Conservation (phyloP, 53 echinoderm and acorn worm species). For the Glandiceps talaboti region DNA sequence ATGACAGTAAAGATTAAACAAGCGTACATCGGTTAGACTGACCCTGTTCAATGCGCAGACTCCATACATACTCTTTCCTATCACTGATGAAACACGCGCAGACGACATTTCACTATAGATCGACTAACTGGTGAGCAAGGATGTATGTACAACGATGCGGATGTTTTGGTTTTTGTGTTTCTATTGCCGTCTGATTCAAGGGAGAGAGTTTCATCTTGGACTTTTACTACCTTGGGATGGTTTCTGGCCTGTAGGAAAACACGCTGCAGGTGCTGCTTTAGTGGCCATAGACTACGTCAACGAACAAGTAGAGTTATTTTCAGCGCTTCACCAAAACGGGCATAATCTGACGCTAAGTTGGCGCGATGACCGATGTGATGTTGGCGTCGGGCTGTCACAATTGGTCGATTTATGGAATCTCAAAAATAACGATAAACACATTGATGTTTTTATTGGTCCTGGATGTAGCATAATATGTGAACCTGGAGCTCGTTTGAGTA, state of each 20-base stretch:
- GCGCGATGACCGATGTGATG: slow-evolving; percentile 3
- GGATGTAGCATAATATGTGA: slow-evolving; percentile 8
- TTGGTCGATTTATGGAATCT: slow-evolving; percentile 2
- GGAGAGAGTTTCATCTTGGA: slow-evolving; percentile 4
- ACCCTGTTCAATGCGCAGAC: background rate
- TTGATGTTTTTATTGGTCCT: slow-evolving; percentile 10
- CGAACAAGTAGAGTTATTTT: background rate
- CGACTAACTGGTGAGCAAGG: background rate
- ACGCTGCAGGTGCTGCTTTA: slow-evolving; percentile 1
- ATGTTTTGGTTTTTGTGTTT: background rate
- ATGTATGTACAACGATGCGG: background rate
- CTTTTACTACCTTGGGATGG: slow-evolving; percentile 11
- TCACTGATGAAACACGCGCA: background rate
- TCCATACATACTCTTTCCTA: background rate
- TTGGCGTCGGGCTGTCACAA: background rate
- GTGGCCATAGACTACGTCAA: slow-evolving; percentile 5
- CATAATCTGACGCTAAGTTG: slow-evolving; percentile 3
- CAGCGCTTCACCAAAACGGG: background rate
- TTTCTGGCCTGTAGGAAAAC: slow-evolving; percentile 9
- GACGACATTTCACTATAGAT: background rate
- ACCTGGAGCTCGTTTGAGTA: background rate
- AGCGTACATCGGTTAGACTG: too few species aligned
- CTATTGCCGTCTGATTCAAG: background rate
- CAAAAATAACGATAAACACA: background rate
- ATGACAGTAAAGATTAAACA: background rate